A percentile compares a stretch with the other conserved stretches of the same genome.
phyloP scores from a whole-genome alignment of 1,140 invertebrate species.

The Aphis craccivora region DNA sequence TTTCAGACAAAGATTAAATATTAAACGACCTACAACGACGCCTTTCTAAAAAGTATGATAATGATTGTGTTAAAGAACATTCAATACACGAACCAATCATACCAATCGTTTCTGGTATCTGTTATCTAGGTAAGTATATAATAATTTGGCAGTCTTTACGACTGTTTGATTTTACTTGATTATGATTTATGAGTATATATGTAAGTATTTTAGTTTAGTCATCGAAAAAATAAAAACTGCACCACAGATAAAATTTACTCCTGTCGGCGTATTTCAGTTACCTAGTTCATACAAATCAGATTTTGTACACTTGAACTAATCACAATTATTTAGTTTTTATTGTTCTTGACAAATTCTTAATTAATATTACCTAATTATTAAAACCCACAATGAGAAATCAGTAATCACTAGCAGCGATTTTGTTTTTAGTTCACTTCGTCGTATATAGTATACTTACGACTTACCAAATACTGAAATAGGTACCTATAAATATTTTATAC shows the following conservation, averaged over 20 bases:
- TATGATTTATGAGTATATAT: not conserved
- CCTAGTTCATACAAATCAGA: not conserved
- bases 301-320: not conserved
- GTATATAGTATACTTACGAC: no score
- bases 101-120: not conserved
- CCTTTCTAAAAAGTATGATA: not conserved
- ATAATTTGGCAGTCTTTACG: not conserved
- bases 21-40: not conserved
- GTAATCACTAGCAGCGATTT: not conserved
- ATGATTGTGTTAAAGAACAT: not conserved
- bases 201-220: not conserved
- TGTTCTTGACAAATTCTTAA: not conserved
- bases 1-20: not conserved
- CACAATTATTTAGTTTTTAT: not conserved
- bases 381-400: not conserved
- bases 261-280: not conserved
- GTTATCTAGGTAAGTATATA: not conserved
- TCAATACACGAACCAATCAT: not conserved
- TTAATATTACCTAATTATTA: not conserved
- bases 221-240: not conserved
- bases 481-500: not conserved
- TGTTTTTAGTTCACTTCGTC: not conserved
- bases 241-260: not conserved
- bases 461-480: no score
- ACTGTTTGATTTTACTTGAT: not conserved